Base-by-base conservation (phyloP, 2,797 vertebrate genomes). In the Tangara arthus region DNA sequence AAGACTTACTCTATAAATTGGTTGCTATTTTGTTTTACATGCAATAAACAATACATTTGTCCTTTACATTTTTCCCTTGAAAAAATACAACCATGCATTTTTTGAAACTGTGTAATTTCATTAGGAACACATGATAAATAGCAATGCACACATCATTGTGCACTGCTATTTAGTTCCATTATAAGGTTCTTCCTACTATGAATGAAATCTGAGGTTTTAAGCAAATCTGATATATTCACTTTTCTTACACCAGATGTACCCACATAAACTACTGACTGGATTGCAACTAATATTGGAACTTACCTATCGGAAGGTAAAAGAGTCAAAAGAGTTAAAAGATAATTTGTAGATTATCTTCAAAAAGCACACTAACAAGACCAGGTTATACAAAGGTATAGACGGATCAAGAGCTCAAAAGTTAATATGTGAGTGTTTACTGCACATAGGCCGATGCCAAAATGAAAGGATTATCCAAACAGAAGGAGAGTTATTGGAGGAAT, bases 381-480 rank as follows among this genome's bases (percentile, higher is more conserved):
- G 37, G 12, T 55, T 77, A 77, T 27, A 42, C 27, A 65, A 35
- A 23, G 11, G 30, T 61, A n/a, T 22, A 35, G n/a, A 37, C 41
- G 35, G 56, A 57, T 21, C 15, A 69, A 80, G 39, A 44, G 44
- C 71, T 60, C 44, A 83, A 49, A 95, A 70, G 24, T 20, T 65
- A 53, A 17, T 24, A 64, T 0, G 5, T 47, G 12, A 69, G 23
- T 32, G 77, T 70, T 80, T 73, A 70, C 34, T 37, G n/a, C 16
- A 68, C 6, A 0, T 18, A 47, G 12, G 7, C n/a, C 0, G 0
- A 65, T 53, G 59, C 4, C 59, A 87, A 72, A 86, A 76, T 44
- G 20, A 84, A 91, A 82, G 52, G 23, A 77, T 79, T 82, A 82
- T 70, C n/a, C 30, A 50, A 76, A 71, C 5, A 56, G 68, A 75